phyloP scores from a whole-genome alignment of 1,140 invertebrate genomes.

The Notospermus geniculatus region DNA sequence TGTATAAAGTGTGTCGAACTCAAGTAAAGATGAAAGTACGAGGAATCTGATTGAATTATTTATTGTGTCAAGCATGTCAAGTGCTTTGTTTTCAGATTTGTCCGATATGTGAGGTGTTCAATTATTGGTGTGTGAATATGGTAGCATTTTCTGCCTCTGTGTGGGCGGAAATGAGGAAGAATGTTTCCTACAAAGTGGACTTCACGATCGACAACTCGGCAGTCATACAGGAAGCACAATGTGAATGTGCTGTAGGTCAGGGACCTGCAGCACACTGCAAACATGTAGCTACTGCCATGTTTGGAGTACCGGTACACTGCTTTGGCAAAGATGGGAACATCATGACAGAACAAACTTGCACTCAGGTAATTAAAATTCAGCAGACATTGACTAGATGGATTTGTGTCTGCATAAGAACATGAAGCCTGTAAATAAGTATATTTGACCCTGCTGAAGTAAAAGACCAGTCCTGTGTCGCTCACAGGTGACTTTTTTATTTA shows the following conservation, averaged over 20 bases:
- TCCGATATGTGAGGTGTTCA: not conserved
- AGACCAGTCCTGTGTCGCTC: no score
- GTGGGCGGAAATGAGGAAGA: constrained; percentile 21
- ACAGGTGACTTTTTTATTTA: not conserved
- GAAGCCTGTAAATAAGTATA: no score
- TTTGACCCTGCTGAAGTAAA: no score
- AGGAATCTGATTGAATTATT: not conserved
- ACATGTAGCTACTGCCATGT: constrained; percentile 19
- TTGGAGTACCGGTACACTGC: constrained; percentile 12
- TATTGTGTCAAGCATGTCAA: not conserved
- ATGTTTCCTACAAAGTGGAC: constrained; percentile 18
- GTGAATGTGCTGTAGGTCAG: no score
- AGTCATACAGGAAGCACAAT: constrained; percentile 5
- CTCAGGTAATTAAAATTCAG: constrained; percentile 8
- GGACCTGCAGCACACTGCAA: constrained; percentile 28
- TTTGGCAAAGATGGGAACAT: constrained; percentile 9
- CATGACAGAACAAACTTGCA: constrained; percentile 22
- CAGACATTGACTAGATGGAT: no score
- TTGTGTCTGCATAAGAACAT: no score
- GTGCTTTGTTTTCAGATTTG: not conserved
- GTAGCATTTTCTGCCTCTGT: not conserved
- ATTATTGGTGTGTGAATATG: no score
- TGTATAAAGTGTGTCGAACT: no score
- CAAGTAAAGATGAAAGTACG: no score
- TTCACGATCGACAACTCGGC: constrained; percentile 11